These are phyloP conservation scores for Lymantria dispar DNA, from an alignment of 2,888 invertebrate species.

Conservation along the genomic window DNA sequence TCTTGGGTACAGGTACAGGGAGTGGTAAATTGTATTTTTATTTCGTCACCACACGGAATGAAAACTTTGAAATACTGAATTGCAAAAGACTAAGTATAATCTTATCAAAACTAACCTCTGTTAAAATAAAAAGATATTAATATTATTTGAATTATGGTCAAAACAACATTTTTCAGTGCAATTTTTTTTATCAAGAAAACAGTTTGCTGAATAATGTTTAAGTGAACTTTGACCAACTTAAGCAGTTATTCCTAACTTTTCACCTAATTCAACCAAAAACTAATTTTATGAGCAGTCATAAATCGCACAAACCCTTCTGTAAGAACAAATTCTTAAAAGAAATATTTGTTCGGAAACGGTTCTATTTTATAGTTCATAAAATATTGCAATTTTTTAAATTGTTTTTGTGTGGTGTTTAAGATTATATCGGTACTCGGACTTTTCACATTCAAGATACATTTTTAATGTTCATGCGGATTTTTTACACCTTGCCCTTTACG, in stretches of 20 bases:
- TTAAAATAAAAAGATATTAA: too few species aligned
- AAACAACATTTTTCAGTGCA: too few species aligned
- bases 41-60: too few species aligned
- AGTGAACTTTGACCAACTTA: constrained; percentile 21
- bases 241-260: constrained; percentile 62
- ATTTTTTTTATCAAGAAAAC: background rate
- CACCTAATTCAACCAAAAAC: constrained; percentile 62
- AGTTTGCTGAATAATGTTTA: background rate
- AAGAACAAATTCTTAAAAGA: constrained; percentile 18
- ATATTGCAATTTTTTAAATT: constrained; percentile 23
- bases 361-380: constrained; percentile 36
- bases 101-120: too few species aligned
- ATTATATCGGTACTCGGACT: constrained; percentile 7
- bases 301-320: constrained; percentile 47
- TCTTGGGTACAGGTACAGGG: too few species aligned
- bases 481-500: background rate
- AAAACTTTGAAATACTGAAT: too few species aligned
- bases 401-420: constrained; percentile 11
- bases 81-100: too few species aligned
- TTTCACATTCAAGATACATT: constrained; percentile 7
- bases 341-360: constrained; percentile 25
- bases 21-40: too few species aligned
- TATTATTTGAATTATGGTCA: too few species aligned
- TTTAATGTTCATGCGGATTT: background rate
- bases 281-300: constrained; percentile 63